Base-by-base conservation (phyloP, 2,113 vertebrate species). In the Scortum barcoo region DNA sequence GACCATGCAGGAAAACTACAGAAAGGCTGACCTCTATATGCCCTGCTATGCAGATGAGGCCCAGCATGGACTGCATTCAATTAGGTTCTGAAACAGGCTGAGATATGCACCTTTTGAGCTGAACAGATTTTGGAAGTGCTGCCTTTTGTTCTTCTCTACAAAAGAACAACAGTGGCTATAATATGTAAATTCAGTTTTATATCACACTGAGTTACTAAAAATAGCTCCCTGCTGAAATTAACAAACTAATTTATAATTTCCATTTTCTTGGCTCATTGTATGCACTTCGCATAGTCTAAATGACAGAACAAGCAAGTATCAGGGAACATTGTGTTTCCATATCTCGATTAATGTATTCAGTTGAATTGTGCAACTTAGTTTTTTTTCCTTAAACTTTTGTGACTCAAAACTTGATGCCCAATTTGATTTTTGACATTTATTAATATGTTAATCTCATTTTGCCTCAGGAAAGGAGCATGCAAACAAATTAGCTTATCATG, bases 361-460 rank as follows among this genome's bases (percentile, higher is more conserved):
- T 7, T 38, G 7, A 28, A 38, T 46, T 72, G n/a, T 10, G 24
- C 22, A 50, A 36, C 42, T 17, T 11, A 6, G 36, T 73, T 61
- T 30, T n/a, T 46, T 33, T 73, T 33, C 36, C 57, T 67, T 11
- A 8, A 30, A 28, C 63, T 48, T 72, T 22, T 48, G 26, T 73
- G 13, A 54, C 42, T 51, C 56, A n/a, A 46, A 26, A 57, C 36
- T 48, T 50, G 2, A 33, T 61, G 28, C 11, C 7, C 22, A 8
- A 40, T 8, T 30, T 54, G 8, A 26, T 36, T n/a, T 42, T 24
- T 60, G 6, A 53, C 38, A 46, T 77, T 53, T 57, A 58, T 57
- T 36, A 24, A 4, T 66, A 53, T 69, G 71, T 33, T 20, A 44
- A 69, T 54, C 9, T 6, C 12, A 81, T 74, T 60, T 74, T 50